Percentiles rank a stretch among this genome's conserved stretches.
These are phyloP conservation scores for Notothenia rossii DNA, from an alignment of 2,113 vertebrate species.

Conservation along the genomic window DNA sequence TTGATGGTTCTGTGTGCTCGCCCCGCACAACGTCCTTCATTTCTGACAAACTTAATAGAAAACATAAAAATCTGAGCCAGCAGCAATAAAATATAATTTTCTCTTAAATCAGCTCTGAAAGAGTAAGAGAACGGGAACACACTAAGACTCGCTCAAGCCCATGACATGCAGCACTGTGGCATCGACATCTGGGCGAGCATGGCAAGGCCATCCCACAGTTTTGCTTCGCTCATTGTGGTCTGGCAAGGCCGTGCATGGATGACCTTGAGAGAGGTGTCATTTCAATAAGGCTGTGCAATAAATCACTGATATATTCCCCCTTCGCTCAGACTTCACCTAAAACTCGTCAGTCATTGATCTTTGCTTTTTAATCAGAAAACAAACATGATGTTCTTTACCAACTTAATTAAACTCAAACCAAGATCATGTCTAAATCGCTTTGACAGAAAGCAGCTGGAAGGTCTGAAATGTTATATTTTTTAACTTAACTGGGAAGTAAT, in stretches of 20 bases:
- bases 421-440: background rate
- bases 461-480: background rate
- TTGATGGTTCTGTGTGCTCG: slow-evolving; percentile 10
- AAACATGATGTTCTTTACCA: background rate
- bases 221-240: slow-evolving; percentile 21
- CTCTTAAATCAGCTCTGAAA: slow-evolving; percentile 22
- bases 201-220: slow-evolving; percentile 21
- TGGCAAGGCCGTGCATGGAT: slow-evolving; percentile 3
- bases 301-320: slow-evolving; percentile 14
- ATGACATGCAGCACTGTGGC: slow-evolving; percentile 9
- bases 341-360: background rate
- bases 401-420: background rate
- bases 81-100: slow-evolving; percentile 25
- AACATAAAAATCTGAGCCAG: slow-evolving; percentile 31
- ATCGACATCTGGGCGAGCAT: slow-evolving; percentile 4
- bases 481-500: background rate
- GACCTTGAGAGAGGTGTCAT: slow-evolving; percentile 25
- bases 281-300: slow-evolving; percentile 19
- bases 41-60: slow-evolving; percentile 37
- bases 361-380: background rate
- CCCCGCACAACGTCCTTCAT: background rate
- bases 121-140: slow-evolving; percentile 13
- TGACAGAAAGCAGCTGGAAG: background rate
- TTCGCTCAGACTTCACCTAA: slow-evolving; percentile 15
- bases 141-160: slow-evolving; percentile 25